These are phyloP conservation scores for Tholera decimalis DNA, from an alignment of 2,888 invertebrate genomes.

Conservation along the genomic window DNA sequence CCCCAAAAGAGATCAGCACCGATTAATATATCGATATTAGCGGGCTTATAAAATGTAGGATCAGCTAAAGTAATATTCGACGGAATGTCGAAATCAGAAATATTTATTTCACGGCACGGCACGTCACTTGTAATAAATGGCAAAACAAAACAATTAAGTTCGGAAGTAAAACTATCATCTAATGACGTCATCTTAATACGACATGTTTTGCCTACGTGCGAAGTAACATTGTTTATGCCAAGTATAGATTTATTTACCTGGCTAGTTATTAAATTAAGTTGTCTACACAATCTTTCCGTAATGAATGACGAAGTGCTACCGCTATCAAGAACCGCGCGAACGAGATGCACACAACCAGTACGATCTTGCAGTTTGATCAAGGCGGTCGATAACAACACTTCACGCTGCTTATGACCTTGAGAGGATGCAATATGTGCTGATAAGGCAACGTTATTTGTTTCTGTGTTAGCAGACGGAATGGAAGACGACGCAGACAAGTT, in stretches of 20 bases:
- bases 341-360: constrained; percentile 2
- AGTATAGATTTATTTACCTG: not conserved
- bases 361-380: constrained; percentile 1
- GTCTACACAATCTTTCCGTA: not conserved
- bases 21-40: not conserved
- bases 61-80: no score
- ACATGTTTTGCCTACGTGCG: not conserved
- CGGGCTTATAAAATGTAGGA: no score
- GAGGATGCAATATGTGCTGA: not conserved
- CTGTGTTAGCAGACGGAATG: no score
- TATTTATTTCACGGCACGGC: no score
- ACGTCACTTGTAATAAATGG: no score
- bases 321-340: not conserved
- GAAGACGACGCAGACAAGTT: not conserved
- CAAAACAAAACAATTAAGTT: no score
- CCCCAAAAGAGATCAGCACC: not conserved
- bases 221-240: constrained; percentile 4
- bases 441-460: not conserved
- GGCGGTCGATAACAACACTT: no score
- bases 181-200: not conserved
- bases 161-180: not conserved
- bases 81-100: no score
- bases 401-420: not conserved
- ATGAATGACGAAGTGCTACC: constrained; percentile 1
- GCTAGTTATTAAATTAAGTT: not conserved